phyloP scores from a whole-genome alignment of 1,140 invertebrate species.

The Venustaconcha ellipsiformis region DNA sequence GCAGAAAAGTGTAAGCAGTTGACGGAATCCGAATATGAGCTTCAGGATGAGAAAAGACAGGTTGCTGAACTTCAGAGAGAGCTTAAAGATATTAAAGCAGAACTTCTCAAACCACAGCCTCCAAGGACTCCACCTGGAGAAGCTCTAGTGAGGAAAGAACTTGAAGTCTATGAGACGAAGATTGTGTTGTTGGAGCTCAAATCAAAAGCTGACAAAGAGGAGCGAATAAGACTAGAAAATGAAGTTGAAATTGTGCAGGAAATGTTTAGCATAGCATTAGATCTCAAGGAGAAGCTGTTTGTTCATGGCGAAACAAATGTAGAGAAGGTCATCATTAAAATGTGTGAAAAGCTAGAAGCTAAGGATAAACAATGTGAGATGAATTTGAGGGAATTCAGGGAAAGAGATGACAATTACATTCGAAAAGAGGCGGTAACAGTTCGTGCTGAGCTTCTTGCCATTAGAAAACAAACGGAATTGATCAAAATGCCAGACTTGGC shows the following conservation, averaged over 20 bases:
- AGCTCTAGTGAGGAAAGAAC: slow-evolving; percentile 17
- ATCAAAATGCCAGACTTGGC: slow-evolving; percentile 18
- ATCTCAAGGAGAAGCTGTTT: slow-evolving; percentile 26
- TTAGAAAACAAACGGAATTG: slow-evolving; percentile 27
- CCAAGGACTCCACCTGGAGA: slow-evolving; percentile 6
- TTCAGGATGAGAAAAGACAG: slow-evolving; percentile 30
- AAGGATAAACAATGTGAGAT: slow-evolving; percentile 8
- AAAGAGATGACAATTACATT: slow-evolving; percentile 15
- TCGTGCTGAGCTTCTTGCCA: slow-evolving; percentile 15
- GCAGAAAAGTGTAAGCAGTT: slow-evolving; percentile 28
- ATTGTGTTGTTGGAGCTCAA: slow-evolving; percentile 22
- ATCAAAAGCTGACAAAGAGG: slow-evolving; percentile 26
- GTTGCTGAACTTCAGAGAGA: slow-evolving; percentile 30
- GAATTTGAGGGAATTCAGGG: slow-evolving; percentile 13
- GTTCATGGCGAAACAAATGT: slow-evolving; percentile 25
- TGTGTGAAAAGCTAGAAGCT: slow-evolving; percentile 23
- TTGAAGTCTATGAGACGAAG: slow-evolving; percentile 28
- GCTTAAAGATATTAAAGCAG: slow-evolving; percentile 24
- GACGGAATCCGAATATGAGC: slow-evolving; percentile 19
- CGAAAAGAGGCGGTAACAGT: slow-evolving; percentile 17
- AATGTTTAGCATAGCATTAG: slow-evolving; percentile 6
- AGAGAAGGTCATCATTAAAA: slow-evolving; percentile 15
- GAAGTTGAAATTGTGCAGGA: slow-evolving; percentile 13
- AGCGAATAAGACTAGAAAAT: slow-evolving; percentile 25
- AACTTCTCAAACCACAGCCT: slow-evolving; percentile 19